Percentiles rank a stretch among this genome's conserved stretches.
Evolutionary conservation across 2,888 invertebrate genomes (phyloP).

Genomic region (Leptura quadrifasciata): DNA sequence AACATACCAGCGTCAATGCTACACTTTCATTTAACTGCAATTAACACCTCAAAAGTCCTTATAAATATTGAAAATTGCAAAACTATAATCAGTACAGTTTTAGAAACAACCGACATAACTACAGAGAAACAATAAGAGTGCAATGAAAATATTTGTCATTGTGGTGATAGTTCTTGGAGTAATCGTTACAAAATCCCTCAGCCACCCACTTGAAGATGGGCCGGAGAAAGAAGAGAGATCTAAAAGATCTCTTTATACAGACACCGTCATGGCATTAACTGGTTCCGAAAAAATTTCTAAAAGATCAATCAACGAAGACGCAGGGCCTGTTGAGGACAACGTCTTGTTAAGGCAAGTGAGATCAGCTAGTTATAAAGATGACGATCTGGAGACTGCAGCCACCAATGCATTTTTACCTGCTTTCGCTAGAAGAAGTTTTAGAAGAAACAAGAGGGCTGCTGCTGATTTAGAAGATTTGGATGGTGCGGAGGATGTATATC

Average conservation of each 20-base stretch:
- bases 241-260: slow-evolving; percentile 45
- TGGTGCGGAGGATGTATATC: slow-evolving; percentile 6
- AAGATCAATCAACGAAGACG: slow-evolving; percentile 36
- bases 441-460: slow-evolving; percentile 7
- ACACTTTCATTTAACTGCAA: slow-evolving; percentile 35
- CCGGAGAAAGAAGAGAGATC: slow-evolving; percentile 39
- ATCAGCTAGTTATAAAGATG: slow-evolving; percentile 21
- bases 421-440: slow-evolving; percentile 11
- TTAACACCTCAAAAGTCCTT: slow-evolving; percentile 46
- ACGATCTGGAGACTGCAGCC: slow-evolving; percentile 1
- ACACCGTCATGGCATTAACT: slow-evolving; percentile 41
- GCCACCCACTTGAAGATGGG: slow-evolving; percentile 43
- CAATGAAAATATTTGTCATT: slow-evolving; percentile 48
- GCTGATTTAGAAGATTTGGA: slow-evolving; percentile 6
- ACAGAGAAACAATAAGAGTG: slow-evolving; percentile 40
- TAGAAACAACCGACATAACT: slow-evolving; percentile 13
- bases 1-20: slow-evolving; percentile 46
- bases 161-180: slow-evolving; percentile 45
- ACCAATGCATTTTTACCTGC: slow-evolving; percentile 17
- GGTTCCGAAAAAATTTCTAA: slow-evolving; percentile 51
- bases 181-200: slow-evolving; percentile 21
- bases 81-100: slow-evolving; percentile 22
- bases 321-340: background rate
- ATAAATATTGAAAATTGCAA: slow-evolving; percentile 40
- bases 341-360: background rate